Base-by-base conservation (phyloP, 1,140 invertebrate genomes). In the Hesperophylax magnus region DNA sequence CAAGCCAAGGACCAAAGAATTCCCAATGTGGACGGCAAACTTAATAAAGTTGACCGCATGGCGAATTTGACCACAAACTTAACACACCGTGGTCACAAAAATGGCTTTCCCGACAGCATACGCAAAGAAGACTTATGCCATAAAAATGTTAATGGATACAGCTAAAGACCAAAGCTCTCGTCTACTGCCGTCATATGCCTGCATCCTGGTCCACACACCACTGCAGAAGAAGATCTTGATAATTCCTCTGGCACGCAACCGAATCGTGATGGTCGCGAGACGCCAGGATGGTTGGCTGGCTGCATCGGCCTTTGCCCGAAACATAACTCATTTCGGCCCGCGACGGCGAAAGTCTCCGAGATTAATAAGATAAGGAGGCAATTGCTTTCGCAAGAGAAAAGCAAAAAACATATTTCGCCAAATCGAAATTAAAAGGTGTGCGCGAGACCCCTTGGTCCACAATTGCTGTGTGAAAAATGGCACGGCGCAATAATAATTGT, bases 261-360 rank as follows among this genome's bases (percentile, higher is more conserved):
- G 75, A 71, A 63, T 78, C 80, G 75, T 78, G 80, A 39, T 24
- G 75, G 63, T 54, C 77, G 27, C 24, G 22, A 27, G 39, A 61
- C 54, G 74, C 65, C 74, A 31, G 54, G 72, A 27, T 53, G 11
- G 34, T 34, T 34, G 39, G 39, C 18, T 22, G 47, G 76, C 39
- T 63, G 75, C 78, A 14, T 2, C 39, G 76, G 78, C 82, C 82
- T 83, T 78, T 83, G 79, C 78, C 75, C 67, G 74, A 60, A 80
- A 75, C 82, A 78, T 83, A 80, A 80, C 77, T 83, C 82, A 83
- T 83, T 80, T 83, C 78, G 80, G 31, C 11, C 78, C 65, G 72
- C 39, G 72, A 81, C 76, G 67, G 82, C 78, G 82, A 83, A 83
- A 83, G 82, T 80, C 77, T 79, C 65, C 76, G 39, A 83, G 82